phyloP scores from a whole-genome alignment of 2,113 vertebrate genomes.

The Leuciscus idus region DNA sequence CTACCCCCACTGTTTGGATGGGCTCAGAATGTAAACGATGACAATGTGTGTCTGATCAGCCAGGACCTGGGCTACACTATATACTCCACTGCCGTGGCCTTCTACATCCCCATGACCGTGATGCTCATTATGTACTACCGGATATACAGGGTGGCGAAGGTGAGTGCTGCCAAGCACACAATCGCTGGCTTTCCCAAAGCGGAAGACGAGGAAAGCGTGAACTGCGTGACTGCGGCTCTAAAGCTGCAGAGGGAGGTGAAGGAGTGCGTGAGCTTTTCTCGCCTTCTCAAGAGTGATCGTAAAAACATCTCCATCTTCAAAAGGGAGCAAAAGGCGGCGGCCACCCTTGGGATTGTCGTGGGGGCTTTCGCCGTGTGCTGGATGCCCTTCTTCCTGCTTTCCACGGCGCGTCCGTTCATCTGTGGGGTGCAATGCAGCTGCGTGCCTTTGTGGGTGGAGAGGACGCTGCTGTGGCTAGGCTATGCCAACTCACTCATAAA shows the following conservation, averaged over 20 bases:
- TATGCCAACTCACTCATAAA: constrained; percentile 89
- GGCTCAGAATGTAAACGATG: constrained; percentile 85
- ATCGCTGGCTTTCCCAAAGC: constrained; percentile 76
- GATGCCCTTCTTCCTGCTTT: constrained; percentile 87
- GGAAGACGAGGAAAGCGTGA: constrained; percentile 53
- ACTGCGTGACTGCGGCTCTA: constrained; percentile 73
- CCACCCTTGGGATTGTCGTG: constrained; percentile 86
- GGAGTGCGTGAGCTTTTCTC: constrained; percentile 82
- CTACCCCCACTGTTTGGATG: constrained; percentile 85
- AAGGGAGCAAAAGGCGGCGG: constrained; percentile 86
- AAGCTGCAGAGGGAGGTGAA: constrained; percentile 82
- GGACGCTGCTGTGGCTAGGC: constrained; percentile 85
- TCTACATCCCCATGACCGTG: constrained; percentile 88
- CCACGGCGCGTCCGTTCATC: constrained; percentile 84
- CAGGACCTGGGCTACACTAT: constrained; percentile 89
- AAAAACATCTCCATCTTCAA: constrained; percentile 89
- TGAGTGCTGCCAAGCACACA: constrained; percentile 84
- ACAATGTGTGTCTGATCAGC: constrained; percentile 86
- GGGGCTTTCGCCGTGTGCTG: constrained; percentile 86
- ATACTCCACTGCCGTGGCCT: constrained; percentile 86
- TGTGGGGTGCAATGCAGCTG: constrained; percentile 84
- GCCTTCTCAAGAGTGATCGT: constrained; percentile 79
- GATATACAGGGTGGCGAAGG: constrained; percentile 85
- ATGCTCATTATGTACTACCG: constrained; percentile 90
- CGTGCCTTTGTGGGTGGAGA: constrained; percentile 84